Evolutionary conservation across 2,113 vertebrate species (phyloP).

Genomic region (Diglossa brunneiventris): DNA sequence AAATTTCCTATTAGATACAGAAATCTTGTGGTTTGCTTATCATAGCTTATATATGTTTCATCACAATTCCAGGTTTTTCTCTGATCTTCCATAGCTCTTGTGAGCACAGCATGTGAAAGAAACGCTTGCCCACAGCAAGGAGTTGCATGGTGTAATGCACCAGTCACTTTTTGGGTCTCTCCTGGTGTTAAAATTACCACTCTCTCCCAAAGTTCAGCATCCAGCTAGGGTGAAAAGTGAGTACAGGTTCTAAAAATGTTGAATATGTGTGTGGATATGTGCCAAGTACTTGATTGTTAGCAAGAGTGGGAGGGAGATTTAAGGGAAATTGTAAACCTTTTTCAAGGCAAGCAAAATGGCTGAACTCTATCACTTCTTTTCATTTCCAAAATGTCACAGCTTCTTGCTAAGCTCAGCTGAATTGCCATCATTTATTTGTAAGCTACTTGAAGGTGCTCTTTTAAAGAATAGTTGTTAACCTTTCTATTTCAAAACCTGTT

Average conservation of each 20-base stretch:
- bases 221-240: neutral
- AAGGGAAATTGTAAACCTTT: constrained; percentile 12
- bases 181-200: neutral
- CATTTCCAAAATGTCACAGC: constrained; percentile 39
- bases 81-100: neutral
- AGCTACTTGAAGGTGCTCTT: constrained; percentile 25
- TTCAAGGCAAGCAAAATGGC: constrained; percentile 11
- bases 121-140: neutral
- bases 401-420: constrained; percentile 12
- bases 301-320: constrained; percentile 2
- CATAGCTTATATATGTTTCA: neutral
- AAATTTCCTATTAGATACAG: neutral
- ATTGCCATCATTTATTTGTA: constrained; percentile 52
- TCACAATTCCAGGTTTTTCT: neutral
- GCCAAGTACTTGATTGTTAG: neutral
- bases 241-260: neutral
- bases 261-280: neutral
- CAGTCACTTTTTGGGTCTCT: neutral
- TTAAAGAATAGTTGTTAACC: constrained; percentile 14
- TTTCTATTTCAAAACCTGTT: constrained; percentile 25
- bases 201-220: neutral
- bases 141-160: rapidly evolving
- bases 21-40: neutral
- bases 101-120: neutral
- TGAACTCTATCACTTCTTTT: constrained; percentile 20